Conservation (phyloP, 1,140 invertebrate species). For the Sitodiplosis mosellana region DNA sequence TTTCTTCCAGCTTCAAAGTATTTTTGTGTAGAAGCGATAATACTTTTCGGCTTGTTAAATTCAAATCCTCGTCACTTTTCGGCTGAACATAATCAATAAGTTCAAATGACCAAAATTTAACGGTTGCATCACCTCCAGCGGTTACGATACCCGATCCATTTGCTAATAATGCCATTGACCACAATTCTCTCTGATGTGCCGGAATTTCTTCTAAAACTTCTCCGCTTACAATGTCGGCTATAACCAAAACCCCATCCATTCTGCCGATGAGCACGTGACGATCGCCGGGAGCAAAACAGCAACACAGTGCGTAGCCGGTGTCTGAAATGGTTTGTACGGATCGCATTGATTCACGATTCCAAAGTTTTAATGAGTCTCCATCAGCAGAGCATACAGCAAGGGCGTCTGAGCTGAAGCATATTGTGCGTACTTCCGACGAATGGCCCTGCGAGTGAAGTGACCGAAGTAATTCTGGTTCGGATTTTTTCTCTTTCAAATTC, state of each 20-base stretch:
- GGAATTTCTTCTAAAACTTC: constrained; percentile 55
- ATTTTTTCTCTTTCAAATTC: constrained; percentile 27
- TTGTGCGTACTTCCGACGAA: constrained; percentile 65
- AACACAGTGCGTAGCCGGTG: constrained; percentile 44
- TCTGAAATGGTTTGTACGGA: constrained; percentile 66
- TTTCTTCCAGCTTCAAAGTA: constrained; percentile 74
- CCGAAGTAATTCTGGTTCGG: constrained; percentile 31
- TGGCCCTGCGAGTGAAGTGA: constrained; percentile 55
- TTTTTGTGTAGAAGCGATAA: constrained; percentile 61
- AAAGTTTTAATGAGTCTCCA: constrained; percentile 75
- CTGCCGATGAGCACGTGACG: constrained; percentile 75
- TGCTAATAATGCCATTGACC: constrained; percentile 54
- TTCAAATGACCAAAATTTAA: constrained; percentile 92
- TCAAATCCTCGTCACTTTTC: constrained; percentile 7
- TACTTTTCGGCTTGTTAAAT: constrained; percentile 29
- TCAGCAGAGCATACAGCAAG: constrained; percentile 72
- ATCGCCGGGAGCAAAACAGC: constrained; percentile 82
- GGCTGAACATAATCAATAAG: constrained; percentile 30
- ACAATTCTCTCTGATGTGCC: constrained; percentile 65
- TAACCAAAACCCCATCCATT: constrained; percentile 67
- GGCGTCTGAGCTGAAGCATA: constrained; percentile 84
- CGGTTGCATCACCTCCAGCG: constrained; percentile 72
- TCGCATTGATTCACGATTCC: constrained; percentile 71
- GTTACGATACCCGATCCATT: constrained; percentile 65
- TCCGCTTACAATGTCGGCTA: constrained; percentile 72